phyloP scores from a whole-genome alignment of 2,113 vertebrate genomes.

The Stigmatopora argus region DNA sequence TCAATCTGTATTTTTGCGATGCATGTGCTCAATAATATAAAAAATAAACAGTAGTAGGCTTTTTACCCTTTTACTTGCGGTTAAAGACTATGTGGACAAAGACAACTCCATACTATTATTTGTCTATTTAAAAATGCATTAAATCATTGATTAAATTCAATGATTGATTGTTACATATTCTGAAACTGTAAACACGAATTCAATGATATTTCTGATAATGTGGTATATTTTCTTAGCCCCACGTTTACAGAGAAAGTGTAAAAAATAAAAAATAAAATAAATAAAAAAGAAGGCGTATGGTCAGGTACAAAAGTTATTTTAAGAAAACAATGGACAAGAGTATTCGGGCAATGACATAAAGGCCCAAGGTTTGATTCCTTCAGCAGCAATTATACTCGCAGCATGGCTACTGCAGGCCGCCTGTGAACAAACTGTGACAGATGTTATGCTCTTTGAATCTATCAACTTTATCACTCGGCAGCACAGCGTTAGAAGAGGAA shows the following conservation, averaged over 20 bases:
- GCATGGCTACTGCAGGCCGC: conserved; percentile 20
- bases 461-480: conserved; percentile 12
- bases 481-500: conserved; percentile 4
- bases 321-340: not conserved
- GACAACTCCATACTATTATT: not conserved
- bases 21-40: conserved; percentile 26
- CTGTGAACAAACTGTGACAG: conserved; percentile 14
- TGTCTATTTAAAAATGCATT: too few species aligned
- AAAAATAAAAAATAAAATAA: not conserved
- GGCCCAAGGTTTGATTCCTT: not conserved
- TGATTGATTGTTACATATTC: too few species aligned
- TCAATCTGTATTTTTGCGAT: conserved; percentile 37
- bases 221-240: not conserved
- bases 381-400: not conserved
- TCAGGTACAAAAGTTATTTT: not conserved
- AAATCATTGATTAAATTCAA: too few species aligned
- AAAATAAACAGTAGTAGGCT: conserved; percentile 8
- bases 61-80: conserved; percentile 54
- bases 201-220: not conserved
- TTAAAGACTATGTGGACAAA: conserved; percentile 49
- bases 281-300: not conserved
- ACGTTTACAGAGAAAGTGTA: not conserved
- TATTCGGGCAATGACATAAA: not conserved
- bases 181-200: not conserved
- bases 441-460: conserved; percentile 20